phyloP scores from a whole-genome alignment of 37 sponge, comb jelly and placozoan species.

The Diacarnus erythraeanus region DNA sequence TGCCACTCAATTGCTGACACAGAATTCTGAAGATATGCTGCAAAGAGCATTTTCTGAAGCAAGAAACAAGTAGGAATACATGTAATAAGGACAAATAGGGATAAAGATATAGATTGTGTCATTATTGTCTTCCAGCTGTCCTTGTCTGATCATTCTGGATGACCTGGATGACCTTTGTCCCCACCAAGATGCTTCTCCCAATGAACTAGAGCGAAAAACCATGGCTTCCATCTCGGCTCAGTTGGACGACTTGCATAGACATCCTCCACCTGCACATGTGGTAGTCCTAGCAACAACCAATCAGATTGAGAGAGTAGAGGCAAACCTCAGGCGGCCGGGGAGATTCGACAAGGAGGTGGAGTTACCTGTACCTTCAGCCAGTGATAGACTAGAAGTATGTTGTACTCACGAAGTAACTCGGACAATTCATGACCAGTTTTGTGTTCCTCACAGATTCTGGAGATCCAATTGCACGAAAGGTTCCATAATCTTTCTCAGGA shows the following conservation, averaged over 20 bases:
- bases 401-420: background rate
- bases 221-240: conserved; percentile 30
- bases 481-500: background rate
- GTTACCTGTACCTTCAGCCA: conserved; percentile 45
- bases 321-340: conserved; percentile 67
- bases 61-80: conserved; percentile 5
- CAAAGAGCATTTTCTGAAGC: conserved; percentile 43
- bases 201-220: conserved; percentile 49
- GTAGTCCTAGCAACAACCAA: conserved; percentile 83
- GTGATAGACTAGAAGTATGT: conserved; percentile 43
- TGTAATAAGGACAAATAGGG: too few species aligned
- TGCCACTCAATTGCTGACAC: conserved; percentile 16
- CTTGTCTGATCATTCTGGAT: conserved; percentile 30
- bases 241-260: conserved; percentile 43
- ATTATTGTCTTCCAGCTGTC: background rate
- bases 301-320: conserved; percentile 66
- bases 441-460: background rate
- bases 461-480: background rate
- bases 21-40: conserved; percentile 19
- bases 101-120: background rate
- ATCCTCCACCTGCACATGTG: conserved; percentile 34
- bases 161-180: conserved; percentile 51
- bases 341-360: conserved; percentile 85
- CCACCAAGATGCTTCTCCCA: conserved; percentile 21
- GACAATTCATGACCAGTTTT: background rate